A percentile compares a stretch with the other conserved stretches of the same genome.
phyloP scores from a whole-genome alignment of 2,797 vertebrate genomes.

The Cheirogaleus major region DNA sequence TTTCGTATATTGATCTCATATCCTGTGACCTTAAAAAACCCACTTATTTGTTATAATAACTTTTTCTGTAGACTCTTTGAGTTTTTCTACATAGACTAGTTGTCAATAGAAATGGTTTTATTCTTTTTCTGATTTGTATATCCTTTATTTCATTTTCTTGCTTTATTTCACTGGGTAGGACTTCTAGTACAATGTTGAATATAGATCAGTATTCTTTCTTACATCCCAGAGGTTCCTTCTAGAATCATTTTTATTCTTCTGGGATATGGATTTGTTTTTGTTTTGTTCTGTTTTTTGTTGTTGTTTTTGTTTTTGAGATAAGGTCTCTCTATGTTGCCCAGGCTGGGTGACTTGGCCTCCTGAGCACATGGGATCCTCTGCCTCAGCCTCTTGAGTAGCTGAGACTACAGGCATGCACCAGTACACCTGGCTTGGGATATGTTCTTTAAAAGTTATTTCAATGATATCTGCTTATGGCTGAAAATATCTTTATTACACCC shows the following conservation, averaged over 20 bases:
- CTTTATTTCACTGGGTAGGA: background rate
- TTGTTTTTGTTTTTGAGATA: too few relatives aligned
- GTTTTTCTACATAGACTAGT: background rate
- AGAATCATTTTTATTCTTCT: slow-evolving; percentile 38
- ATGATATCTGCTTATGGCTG: background rate
- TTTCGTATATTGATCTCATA: background rate
- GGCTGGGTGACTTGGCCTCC: too few relatives aligned
- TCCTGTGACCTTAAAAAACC: background rate
- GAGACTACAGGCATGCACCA: too few relatives aligned
- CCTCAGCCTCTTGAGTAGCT: too few relatives aligned
- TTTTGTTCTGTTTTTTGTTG: too few relatives aligned
- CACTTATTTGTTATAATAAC: background rate
- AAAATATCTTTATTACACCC: slow-evolving; percentile 13
- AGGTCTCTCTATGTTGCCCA: too few relatives aligned
- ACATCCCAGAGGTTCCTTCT: background rate
- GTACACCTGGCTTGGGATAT: background rate
- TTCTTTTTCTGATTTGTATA: background rate
- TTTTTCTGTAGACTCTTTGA: background rate
- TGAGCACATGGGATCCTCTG: too few relatives aligned
- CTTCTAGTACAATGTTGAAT: background rate
- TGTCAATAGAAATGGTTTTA: background rate
- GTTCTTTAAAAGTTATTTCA: background rate
- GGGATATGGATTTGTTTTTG: background rate
- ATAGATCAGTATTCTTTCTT: background rate
- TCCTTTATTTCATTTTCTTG: slow-evolving; percentile 27